Evolutionary conservation across 30 jellyfish, hydroid and myxozoan genomes (phyloP), one percentile per base, ranked within the genome.

Genomic region (Aurelia sp.): DNA sequence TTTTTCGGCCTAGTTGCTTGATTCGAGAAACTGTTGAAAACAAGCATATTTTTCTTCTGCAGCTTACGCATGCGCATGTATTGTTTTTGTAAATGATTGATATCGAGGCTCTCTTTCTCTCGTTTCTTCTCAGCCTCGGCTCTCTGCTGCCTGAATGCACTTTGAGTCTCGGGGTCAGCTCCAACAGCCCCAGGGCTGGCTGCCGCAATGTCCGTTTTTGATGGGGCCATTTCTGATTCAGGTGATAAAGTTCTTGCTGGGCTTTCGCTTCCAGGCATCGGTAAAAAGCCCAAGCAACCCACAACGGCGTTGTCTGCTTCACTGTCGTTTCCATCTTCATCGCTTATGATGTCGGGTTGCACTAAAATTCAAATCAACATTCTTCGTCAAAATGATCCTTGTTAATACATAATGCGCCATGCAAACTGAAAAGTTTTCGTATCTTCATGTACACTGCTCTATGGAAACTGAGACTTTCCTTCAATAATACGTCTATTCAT

Each of bases 41-140:
- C 98, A 41, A 92, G 82, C 97, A 92, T 87, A 59, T 96, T 93
- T 18, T 74, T 92, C 89, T 81, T 87, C 50, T 92, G 98, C 41
- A 92, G 40, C 59, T 88, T 76, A 11, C 97, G 87, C 98, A 92
- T 92, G 74, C 96, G 96, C 66, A 86, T 92, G 76, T 92, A 92
- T 62, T 92, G 98, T 33, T 58, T 79, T 76, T 78, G 93, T 55
- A 92, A 55, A 22, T 87, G 81, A 57, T 72, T 66, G 63, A 92
- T 55, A 65, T 92, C 93, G 33, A 92, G 60, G 37, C 82, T 86
- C 81, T 87, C 96, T 22, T 61, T 80, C 30, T 92, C 96, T n/a
- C 96, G 77, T n/a, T 19, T 40, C 58, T 30, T 62, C 63, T 92
- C 97, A 51, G 86, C 88, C 35, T 74, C 93, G 20, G 84, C 92